Conservation (phyloP, 2,113 vertebrate species). For the Pterocles burchelli region DNA sequence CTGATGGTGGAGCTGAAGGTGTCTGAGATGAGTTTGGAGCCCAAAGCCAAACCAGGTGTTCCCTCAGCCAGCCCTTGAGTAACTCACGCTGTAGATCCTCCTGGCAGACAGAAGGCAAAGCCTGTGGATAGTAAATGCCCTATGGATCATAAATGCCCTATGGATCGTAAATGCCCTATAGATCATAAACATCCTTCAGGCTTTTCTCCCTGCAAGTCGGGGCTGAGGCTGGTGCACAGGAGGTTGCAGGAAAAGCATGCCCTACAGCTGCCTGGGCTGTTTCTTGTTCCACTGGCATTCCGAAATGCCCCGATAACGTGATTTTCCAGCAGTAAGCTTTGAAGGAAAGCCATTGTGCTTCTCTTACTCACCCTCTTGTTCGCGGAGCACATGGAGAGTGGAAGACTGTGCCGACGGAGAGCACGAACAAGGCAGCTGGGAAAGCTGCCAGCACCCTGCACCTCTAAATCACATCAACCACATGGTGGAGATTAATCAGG, state of each 20-base stretch:
- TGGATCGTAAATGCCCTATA: no score
- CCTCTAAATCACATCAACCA: neutral
- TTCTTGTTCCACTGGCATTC: neutral
- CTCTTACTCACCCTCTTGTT: neutral
- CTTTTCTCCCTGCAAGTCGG: neutral
- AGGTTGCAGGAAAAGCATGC: neutral
- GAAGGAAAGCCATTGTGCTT: neutral
- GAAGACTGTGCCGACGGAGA: neutral
- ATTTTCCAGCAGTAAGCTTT: neutral
- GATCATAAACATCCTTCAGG: neutral
- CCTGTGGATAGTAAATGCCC: no score
- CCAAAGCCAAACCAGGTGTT: neutral
- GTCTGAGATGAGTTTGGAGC: neutral
- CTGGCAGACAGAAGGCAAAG: neutral
- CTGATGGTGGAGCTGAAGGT: neutral
- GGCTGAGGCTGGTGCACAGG: neutral
- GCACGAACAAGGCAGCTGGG: neutral
- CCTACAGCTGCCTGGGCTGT: neutral
- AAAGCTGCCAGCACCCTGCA: neutral
- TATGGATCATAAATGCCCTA: no score
- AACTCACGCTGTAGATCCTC: neutral
- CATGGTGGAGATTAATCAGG: neutral
- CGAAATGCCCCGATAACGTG: neutral
- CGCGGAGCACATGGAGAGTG: fast-evolving
- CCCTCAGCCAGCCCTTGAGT: neutral